Conservation (phyloP, 2,113 vertebrate species). For the Nyctibius bracteatus region DNA sequence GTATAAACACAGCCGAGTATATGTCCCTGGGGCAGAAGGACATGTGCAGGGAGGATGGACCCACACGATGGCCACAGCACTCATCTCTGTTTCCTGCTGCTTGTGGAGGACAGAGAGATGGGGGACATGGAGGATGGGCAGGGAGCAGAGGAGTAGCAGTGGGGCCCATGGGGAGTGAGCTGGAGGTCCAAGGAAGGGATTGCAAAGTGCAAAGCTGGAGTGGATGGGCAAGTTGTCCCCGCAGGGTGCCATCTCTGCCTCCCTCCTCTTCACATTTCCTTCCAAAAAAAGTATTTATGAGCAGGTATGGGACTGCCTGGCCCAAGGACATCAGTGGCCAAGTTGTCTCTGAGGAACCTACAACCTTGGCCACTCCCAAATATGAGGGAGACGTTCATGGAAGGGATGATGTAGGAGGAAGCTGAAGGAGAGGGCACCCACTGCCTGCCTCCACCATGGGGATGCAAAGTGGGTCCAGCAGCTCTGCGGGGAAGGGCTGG, state of each 20-base stretch:
- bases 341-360: neutral
- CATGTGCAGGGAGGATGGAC: neutral
- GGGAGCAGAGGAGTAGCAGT: neutral
- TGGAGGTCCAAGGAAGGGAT: neutral
- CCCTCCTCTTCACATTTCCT: neutral
- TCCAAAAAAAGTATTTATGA: neutral
- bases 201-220: neutral
- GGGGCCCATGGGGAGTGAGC: neutral
- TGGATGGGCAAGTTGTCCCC: neutral
- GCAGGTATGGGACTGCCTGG: neutral
- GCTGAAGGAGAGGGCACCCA: neutral
- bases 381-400: neutral
- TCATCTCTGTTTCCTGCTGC: neutral
- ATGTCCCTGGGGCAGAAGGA: neutral
- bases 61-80: rapidly evolving
- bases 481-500: neutral
- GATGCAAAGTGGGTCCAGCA: neutral
- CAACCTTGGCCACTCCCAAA: neutral
- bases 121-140: neutral
- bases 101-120: neutral
- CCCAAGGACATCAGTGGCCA: neutral
- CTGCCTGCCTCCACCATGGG: neutral
- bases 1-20: neutral
- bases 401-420: slow-evolving; percentile 13
- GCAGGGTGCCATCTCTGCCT: neutral